phyloP scores from a whole-genome alignment of 2,888 invertebrate species.

The Andrena trimmerana region DNA sequence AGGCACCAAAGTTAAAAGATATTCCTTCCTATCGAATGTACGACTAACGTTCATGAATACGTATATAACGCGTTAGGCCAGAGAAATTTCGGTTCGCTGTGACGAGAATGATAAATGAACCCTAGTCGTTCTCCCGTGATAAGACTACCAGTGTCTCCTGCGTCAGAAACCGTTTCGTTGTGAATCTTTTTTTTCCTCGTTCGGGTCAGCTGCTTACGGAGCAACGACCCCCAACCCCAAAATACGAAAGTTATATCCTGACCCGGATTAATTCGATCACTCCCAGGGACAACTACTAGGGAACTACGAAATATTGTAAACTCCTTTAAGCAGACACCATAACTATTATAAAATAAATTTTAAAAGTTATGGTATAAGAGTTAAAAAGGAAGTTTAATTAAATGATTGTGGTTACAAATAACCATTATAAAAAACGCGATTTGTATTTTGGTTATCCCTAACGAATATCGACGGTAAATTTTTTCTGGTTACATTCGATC shows the following conservation, averaged over 20 bases:
- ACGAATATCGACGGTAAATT: too few species aligned
- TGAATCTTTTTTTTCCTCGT: neutral
- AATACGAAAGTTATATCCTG: neutral
- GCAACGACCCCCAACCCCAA: slow-evolving; percentile 11
- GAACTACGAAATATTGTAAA: too few species aligned
- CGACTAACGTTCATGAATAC: slow-evolving; percentile 1
- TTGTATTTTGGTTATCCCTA: too few species aligned
- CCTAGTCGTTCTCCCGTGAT: neutral
- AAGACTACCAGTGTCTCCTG: neutral
- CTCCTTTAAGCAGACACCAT: too few species aligned
- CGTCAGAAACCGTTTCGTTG: slow-evolving; percentile 15
- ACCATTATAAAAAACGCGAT: too few species aligned
- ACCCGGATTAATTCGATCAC: neutral
- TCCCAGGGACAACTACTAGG: neutral
- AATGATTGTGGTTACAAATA: too few species aligned
- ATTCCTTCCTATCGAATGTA: neutral
- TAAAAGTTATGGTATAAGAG: too few species aligned
- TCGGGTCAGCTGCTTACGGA: neutral
- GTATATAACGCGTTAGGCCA: slow-evolving; percentile 17
- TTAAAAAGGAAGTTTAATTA: too few species aligned
- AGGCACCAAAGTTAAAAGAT: neutral
- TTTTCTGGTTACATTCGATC: too few species aligned
- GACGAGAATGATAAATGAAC: slow-evolving; percentile 53
- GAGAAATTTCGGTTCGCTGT: slow-evolving; percentile 20
- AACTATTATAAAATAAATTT: too few species aligned